Conservation (phyloP, 1,140 invertebrate genomes). For the Drosophila miranda region DNA sequence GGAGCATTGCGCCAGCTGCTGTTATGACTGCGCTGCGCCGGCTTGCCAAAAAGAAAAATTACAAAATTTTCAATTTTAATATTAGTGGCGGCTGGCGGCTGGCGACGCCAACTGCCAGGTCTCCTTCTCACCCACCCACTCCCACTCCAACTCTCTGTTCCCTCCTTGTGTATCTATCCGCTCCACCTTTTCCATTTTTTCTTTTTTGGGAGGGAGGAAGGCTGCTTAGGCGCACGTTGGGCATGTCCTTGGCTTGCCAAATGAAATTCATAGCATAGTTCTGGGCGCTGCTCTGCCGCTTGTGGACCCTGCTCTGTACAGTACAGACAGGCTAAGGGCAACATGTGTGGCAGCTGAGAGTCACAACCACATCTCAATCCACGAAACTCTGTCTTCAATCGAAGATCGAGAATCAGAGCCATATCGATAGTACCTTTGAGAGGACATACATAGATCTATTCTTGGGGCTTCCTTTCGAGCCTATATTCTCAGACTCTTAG, state of each 20-base stretch:
- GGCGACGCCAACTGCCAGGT: constrained; percentile 72
- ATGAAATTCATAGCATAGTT: constrained; percentile 80
- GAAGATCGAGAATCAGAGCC: background rate
- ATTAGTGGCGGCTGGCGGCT: constrained; percentile 76
- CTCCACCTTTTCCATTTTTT: background rate
- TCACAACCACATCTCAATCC: too few species aligned
- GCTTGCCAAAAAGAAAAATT: constrained; percentile 80
- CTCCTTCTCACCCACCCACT: background rate
- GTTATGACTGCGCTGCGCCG: constrained; percentile 76
- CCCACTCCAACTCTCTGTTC: background rate
- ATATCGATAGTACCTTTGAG: too few species aligned
- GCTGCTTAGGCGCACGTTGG: constrained; percentile 76
- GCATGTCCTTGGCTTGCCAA: constrained; percentile 79
- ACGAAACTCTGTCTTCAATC: background rate
- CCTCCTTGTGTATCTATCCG: background rate
- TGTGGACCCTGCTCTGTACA: constrained; percentile 51
- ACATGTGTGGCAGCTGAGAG: background rate
- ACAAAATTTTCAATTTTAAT: constrained; percentile 81
- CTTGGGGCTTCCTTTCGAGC: too few species aligned
- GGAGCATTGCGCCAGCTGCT: constrained; percentile 47
- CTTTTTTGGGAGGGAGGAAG: background rate
- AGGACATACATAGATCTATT: too few species aligned
- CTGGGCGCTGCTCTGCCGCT: constrained; percentile 50
- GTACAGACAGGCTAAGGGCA: constrained; percentile 29
- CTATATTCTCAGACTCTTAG: too few species aligned